These are phyloP conservation scores for Drosophila subpulchrella DNA, from an alignment of 1,140 invertebrate species.

Conservation along the genomic window DNA sequence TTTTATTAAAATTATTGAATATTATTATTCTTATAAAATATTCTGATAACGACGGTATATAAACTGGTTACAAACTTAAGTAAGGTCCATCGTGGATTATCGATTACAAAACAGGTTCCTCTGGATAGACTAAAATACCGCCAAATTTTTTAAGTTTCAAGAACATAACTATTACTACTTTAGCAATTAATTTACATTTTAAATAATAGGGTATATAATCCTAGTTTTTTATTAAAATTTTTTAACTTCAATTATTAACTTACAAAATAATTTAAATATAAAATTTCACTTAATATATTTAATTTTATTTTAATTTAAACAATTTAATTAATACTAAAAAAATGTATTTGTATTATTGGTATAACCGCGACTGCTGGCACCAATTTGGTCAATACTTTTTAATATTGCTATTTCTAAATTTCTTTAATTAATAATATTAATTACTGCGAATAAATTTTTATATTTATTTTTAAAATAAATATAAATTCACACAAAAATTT, in stretches of 20 bases:
- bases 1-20: too few species aligned
- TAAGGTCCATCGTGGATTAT: slow-evolving; percentile 62
- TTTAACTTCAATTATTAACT: slow-evolving; percentile 42
- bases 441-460: slow-evolving; percentile 2
- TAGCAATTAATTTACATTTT: too few species aligned
- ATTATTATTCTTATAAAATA: slow-evolving; percentile 4
- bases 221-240: slow-evolving; percentile 75
- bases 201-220: too few species aligned
- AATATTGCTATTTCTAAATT: slow-evolving; percentile 84
- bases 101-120: slow-evolving; percentile 86
- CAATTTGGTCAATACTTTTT: slow-evolving; percentile 69
- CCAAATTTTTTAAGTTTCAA: slow-evolving; percentile 87
- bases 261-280: slow-evolving; percentile 56
- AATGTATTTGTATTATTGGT: slow-evolving; percentile 62
- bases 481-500: slow-evolving; percentile 61
- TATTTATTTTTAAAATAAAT: slow-evolving; percentile 53
- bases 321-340: slow-evolving; percentile 56
- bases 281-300: slow-evolving; percentile 72
- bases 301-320: slow-evolving; percentile 44
- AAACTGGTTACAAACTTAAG: slow-evolving; percentile 42
- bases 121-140: slow-evolving; percentile 86
- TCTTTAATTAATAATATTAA: too few species aligned
- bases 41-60: slow-evolving; percentile 69
- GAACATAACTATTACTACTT: slow-evolving; percentile 69
- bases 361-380: slow-evolving; percentile 72